Evolutionary conservation across 2,113 vertebrate species (phyloP).

Genomic region (Heteronetta atricapilla): DNA sequence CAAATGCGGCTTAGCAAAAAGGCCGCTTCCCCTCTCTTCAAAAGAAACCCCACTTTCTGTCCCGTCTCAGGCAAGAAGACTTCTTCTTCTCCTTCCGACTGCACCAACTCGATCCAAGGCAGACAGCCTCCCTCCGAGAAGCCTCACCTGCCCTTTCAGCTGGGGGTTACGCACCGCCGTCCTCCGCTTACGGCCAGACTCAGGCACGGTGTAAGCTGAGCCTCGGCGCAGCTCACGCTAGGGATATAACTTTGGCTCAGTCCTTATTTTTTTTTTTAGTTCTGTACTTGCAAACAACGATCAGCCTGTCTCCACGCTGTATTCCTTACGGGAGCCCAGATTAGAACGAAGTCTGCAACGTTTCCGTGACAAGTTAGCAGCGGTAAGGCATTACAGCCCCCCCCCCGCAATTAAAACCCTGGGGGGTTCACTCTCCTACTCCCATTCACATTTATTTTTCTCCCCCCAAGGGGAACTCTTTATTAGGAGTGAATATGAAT

Average conservation of each 20-base stretch:
- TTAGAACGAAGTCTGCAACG: neutral
- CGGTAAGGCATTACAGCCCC: neutral
- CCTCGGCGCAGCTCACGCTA: neutral
- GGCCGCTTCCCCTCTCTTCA: neutral
- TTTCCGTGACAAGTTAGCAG: neutral
- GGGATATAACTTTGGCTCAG: conserved; percentile 20
- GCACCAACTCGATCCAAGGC: neutral
- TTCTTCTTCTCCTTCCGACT: neutral
- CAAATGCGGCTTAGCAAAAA: neutral
- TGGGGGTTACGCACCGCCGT: neutral
- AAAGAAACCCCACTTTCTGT: neutral
- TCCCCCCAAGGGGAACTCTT: neutral
- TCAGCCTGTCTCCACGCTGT: neutral
- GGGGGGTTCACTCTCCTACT: neutral
- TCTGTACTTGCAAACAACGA: neutral
- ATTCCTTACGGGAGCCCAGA: neutral
- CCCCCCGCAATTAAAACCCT: neutral
- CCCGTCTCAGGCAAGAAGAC: neutral
- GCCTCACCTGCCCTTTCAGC: neutral
- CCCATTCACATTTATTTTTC: neutral
- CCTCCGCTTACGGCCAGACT: neutral
- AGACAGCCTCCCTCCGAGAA: neutral
- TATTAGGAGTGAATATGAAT: neutral
- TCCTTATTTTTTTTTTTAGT: neutral
- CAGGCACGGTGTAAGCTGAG: neutral